Conservation (phyloP, 2,113 vertebrate genomes). For the Corythaeola cristata region DNA sequence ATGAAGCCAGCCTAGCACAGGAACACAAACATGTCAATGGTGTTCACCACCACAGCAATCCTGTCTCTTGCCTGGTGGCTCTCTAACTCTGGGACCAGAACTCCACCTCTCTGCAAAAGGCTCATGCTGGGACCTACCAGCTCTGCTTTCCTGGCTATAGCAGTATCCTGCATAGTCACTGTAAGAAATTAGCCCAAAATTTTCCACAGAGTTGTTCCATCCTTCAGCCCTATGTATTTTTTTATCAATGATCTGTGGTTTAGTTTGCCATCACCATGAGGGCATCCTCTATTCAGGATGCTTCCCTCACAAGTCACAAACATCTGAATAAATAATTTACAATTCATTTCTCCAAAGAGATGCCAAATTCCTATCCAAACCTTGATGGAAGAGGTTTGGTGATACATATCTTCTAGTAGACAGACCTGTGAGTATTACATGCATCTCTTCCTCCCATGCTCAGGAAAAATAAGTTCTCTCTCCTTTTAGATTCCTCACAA, state of each 20-base stretch:
- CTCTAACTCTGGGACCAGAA: neutral
- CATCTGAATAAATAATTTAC: neutral
- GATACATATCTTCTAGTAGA: neutral
- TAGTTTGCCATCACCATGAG: neutral
- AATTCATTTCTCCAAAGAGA: neutral
- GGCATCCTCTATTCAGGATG: neutral
- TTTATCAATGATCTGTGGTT: neutral
- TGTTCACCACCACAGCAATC: neutral
- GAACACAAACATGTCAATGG: neutral
- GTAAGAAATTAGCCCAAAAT: neutral
- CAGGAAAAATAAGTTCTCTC: neutral
- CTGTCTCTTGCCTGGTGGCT: neutral
- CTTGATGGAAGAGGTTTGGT: neutral
- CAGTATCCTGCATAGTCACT: neutral
- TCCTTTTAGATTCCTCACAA: neutral
- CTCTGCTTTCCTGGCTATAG: neutral
- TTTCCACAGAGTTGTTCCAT: neutral
- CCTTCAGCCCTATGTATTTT: neutral
- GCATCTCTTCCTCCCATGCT: neutral
- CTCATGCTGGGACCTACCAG: neutral
- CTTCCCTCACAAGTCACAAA: neutral
- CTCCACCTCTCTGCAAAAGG: neutral
- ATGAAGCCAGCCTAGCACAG: slow-evolving; percentile 86
- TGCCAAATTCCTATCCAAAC: neutral
- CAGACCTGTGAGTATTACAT: neutral